These are phyloP conservation scores for Macrostomum lignano DNA, from an alignment of 1,140 invertebrate species.

Conservation along the genomic window DNA sequence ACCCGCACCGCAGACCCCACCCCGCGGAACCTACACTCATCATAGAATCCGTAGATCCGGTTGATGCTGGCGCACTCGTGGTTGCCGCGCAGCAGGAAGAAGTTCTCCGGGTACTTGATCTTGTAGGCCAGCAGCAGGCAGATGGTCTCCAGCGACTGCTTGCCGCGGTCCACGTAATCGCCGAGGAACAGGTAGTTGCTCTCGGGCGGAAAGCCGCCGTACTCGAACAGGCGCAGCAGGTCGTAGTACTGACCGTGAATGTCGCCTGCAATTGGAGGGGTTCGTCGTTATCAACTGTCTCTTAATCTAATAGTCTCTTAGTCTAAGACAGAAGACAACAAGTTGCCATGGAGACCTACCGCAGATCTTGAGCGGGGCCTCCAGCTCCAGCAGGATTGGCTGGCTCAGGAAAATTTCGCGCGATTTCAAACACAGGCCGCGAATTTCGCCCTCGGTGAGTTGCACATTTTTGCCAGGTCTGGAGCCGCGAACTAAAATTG, in stretches of 20 bases:
- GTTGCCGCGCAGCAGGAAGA: conserved; percentile 38
- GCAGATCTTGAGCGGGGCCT: conserved; percentile 39
- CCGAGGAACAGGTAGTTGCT: conserved; percentile 99
- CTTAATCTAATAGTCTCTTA: too few relatives aligned
- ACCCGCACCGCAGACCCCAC: too few relatives aligned
- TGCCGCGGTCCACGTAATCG: conserved; percentile 98
- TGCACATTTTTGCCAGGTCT: conserved; percentile 69
- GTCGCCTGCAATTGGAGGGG: conserved; percentile 63
- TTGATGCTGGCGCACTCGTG: conserved; percentile 39
- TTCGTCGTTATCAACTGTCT: too few relatives aligned
- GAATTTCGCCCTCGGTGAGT: conserved; percentile 67
- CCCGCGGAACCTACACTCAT: conserved; percentile 8
- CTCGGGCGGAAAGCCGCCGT: conserved; percentile 76
- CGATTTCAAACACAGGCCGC: conserved; percentile 61
- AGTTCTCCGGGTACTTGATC: conserved; percentile 35
- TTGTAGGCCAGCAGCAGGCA: conserved; percentile 25
- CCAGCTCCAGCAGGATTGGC: conserved; percentile 37
- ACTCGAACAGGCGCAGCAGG: conserved; percentile 99
- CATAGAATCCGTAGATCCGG: conserved; percentile 33
- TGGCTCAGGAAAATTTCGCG: conserved; percentile 39
- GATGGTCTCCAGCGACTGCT: conserved; percentile 82
- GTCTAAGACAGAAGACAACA: too few relatives aligned
- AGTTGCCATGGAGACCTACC: conserved; percentile 94
- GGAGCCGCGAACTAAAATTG: conserved; percentile 49
- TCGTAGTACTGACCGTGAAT: conserved; percentile 99